Conservation (phyloP, 2,113 vertebrate species). For the Rhabdomys dilectus region DNA sequence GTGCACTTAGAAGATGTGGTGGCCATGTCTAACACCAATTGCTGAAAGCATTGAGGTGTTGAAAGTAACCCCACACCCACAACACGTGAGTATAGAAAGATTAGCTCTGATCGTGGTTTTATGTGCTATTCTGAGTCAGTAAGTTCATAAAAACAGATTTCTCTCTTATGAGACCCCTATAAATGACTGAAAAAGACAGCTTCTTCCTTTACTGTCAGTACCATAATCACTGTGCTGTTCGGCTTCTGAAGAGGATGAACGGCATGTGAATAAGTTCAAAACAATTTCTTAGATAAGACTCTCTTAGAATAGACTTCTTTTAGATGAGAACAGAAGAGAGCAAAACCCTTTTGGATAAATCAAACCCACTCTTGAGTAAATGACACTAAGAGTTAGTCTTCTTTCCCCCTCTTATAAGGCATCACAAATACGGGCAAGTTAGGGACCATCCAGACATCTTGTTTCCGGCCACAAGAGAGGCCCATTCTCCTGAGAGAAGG, state of each 20-base stretch:
- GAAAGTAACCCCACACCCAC: neutral
- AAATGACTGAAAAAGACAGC: neutral
- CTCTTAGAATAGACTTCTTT: neutral
- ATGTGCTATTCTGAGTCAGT: neutral
- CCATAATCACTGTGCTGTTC: neutral
- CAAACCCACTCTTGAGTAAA: neutral
- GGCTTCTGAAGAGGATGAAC: neutral
- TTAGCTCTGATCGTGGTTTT: neutral
- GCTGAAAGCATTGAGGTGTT: neutral
- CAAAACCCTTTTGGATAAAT: neutral
- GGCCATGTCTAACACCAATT: neutral
- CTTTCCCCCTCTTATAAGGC: neutral
- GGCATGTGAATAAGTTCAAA: neutral
- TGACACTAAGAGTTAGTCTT: neutral
- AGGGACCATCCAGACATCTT: too few relatives aligned
- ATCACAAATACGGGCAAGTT: neutral
- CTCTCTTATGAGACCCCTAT: neutral
- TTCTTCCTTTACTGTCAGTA: neutral
- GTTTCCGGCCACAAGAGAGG: neutral
- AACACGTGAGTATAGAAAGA: neutral
- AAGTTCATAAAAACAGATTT: neutral
- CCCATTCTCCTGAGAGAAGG: neutral
- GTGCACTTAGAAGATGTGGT: neutral
- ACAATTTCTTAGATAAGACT: neutral
- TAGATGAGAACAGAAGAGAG: neutral